A percentile compares a stretch with the other conserved stretches of the same genome.
Evolutionary conservation across 2,113 vertebrate species (phyloP).

Genomic region (Athene noctua): DNA sequence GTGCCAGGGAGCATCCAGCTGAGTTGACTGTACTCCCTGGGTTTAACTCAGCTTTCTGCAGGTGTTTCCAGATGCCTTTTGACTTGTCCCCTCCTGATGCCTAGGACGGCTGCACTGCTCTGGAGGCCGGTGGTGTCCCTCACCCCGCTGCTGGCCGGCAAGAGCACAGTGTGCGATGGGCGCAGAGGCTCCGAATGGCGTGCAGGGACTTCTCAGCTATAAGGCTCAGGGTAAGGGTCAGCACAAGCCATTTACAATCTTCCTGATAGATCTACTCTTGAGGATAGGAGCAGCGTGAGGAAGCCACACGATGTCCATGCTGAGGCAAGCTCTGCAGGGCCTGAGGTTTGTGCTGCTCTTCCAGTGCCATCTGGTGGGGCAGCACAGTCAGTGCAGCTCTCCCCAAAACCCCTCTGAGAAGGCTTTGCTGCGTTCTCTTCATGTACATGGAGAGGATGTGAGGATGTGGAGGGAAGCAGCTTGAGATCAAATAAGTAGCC

Average conservation of each 20-base stretch:
- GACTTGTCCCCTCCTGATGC: neutral
- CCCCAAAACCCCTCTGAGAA: too few relatives aligned
- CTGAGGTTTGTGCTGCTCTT: neutral
- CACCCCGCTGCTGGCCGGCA: fast-evolving
- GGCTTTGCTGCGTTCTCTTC: neutral
- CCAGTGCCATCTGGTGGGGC: neutral
- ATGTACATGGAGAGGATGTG: fast-evolving
- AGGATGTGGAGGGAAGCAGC: neutral
- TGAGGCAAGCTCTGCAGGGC: neutral
- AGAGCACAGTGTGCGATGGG: fast-evolving
- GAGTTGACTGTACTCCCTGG: neutral
- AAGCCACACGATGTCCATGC: fast-evolving
- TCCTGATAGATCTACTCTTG: neutral
- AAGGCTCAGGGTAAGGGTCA: neutral
- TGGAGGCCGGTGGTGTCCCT: neutral
- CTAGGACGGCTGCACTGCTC: neutral
- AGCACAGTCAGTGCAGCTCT: neutral
- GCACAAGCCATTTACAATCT: neutral
- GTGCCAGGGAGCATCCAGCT: neutral
- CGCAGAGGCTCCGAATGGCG: neutral
- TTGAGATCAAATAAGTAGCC: neutral
- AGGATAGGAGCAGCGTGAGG: neutral
- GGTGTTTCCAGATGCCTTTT: neutral
- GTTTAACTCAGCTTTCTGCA: neutral
- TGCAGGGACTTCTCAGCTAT: neutral